These are phyloP conservation scores for Paralichthys olivaceus DNA, from an alignment of 2,113 vertebrate species.

Conservation along the genomic window DNA sequence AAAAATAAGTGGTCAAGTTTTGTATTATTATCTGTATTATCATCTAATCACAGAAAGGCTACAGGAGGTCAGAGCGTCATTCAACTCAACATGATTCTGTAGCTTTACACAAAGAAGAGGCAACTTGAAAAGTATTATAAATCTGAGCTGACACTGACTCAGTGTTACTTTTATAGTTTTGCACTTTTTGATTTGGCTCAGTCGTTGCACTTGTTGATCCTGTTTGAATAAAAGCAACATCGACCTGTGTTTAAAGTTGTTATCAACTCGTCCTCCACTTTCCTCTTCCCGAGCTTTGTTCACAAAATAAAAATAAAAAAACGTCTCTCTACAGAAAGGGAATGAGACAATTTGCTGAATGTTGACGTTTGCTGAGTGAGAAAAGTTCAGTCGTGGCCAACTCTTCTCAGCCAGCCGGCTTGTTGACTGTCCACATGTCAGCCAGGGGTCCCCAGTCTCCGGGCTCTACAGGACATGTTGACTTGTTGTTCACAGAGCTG, in stretches of 20 bases:
- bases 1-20: no score
- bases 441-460: constrained; percentile 39
- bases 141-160: no score
- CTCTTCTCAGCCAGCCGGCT: constrained; percentile 48
- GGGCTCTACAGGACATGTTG: constrained; percentile 31
- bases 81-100: no score
- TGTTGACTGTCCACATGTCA: constrained; percentile 57
- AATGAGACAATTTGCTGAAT: constrained; percentile 17
- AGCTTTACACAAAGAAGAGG: no score
- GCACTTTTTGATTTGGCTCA: no score
- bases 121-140: no score
- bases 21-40: no score
- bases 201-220: no score
- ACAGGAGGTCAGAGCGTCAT: no score
- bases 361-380: constrained; percentile 38
- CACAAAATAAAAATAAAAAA: constrained; percentile 6
- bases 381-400: constrained; percentile 47
- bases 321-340: neutral
- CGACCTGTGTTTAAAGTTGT: neutral
- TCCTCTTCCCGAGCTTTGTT: constrained; percentile 8
- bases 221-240: constrained; percentile 12
- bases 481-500: constrained; percentile 36
- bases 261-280: constrained; percentile 12
- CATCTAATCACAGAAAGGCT: no score
- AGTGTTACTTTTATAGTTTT: no score